Base-by-base conservation (phyloP, 2,797 vertebrate genomes). In the Australoheros facetus region DNA sequence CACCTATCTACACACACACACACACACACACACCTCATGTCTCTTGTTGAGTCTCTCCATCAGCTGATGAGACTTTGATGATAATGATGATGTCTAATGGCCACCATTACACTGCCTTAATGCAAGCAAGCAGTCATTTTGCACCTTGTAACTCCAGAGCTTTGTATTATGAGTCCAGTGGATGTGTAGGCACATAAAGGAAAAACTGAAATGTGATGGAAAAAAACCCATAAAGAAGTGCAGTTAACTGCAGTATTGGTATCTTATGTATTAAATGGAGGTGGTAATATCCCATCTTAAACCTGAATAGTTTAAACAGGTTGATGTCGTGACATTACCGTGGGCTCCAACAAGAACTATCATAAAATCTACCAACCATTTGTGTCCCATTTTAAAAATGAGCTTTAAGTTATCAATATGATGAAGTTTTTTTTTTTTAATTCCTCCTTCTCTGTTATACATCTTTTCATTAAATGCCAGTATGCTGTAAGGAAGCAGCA, bases 31-130 rank as follows among this genome's bases (percentile, higher is more conserved):
- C 56, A 5, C 51, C 51, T 37, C 12, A 66, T 19, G 14, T 28
- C 23, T 75, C 53, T 56, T 78, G 77, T 77, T 8, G 1, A 75
- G 58, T 58, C 79, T 71, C 77, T 59, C 79, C 2, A 19, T 78
- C 57, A 55, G 32, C 74, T 82, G 77, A 88, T 87, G 83, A 77
- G 80, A 77, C 79, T 85, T 84, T 90, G 83, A 93, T 84, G 88
- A 83, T 90, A 85, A 88, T 87, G 73, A 75, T 37, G 4, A 58
- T 21, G 71, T 88, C 77, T 88, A 91, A 91, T 83, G 90, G 78
- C 75, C 28, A 69, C 78, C 82, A 75, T 90, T 89, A 85, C 70
- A 45, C 75, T 62, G 48, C 78, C 84, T 84, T 71, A 75, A 78
- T 84, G 55, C 51, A 53, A 53, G 75, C 78, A 51, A 0, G 81